Evolutionary conservation across 1,140 invertebrate species (phyloP), one percentile per base, ranked within the genome.

Genomic region (Pseudomyrmex concolor): DNA sequence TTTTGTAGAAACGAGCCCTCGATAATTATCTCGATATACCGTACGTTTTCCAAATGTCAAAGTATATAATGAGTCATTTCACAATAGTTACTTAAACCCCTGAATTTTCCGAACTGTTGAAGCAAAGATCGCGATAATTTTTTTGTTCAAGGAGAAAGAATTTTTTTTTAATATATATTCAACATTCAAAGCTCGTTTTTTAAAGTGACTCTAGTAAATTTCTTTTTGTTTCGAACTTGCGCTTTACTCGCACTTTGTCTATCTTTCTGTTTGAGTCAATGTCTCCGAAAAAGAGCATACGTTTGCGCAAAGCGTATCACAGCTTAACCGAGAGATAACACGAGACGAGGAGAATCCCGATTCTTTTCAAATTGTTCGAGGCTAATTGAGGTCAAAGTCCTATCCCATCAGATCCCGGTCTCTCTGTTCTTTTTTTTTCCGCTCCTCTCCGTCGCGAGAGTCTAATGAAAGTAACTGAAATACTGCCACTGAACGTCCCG

Each of bases 381-480:
- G 43, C 63, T 64, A 84, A 88, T 88, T 57, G 66, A 77, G 83
- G 85, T 85, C 86, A 83, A 77, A 84, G 67, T 34, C 59, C 54
- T 22, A 71, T 22, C n/a, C 50, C 48, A 59, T 71, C 55, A 60
- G 17, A 57, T 70, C 51, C 43, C 17, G 43, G 57, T 17, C 13
- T 54, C 17, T 10, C 15, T 63, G 25, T 34, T 68, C 67, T 48
- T 70, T 54, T 45, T 19, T n/a, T 54, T 57, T 50, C 22, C 66
- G 12, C 9, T 50, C 5, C 19, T 17, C 48, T 48, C 19, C 51
- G 9, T 2, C 50, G 12, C 9, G 43, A 66, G 55, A 59, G 51
- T 83, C 86, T 88, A 89, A 89, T 86, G 82, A 89, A 89, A 88
- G 86, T 86, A 86, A 89, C 86, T 80, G 86, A 89, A 89, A 85